phyloP scores from a whole-genome alignment of 2,797 vertebrate genomes.

The Eospalax fontanierii region DNA sequence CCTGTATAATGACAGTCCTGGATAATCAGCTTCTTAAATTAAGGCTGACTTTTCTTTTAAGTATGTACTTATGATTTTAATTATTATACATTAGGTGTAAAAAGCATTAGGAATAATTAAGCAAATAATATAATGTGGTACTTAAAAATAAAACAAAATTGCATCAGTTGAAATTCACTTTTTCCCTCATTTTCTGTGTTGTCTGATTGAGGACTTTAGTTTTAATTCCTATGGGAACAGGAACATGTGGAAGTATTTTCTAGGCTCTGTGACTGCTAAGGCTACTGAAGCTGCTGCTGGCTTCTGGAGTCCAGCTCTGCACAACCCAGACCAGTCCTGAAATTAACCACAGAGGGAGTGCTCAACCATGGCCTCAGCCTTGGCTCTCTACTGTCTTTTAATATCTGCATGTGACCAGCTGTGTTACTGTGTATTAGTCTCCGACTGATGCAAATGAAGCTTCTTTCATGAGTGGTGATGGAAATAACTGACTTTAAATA shows the following conservation, averaged over 20 bases:
- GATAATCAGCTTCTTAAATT: not conserved
- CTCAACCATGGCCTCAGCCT: not conserved
- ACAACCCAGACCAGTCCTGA: not conserved
- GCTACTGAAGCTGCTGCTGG: not conserved
- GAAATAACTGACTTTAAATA: too few species aligned
- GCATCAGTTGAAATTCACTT: not conserved
- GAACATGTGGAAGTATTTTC: not conserved
- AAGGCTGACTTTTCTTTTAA: not conserved
- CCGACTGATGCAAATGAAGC: too few species aligned
- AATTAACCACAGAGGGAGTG: too few species aligned
- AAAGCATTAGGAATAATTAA: not conserved
- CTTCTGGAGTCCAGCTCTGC: not conserved
- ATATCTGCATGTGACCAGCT: too few species aligned
- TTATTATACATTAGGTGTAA: not conserved
- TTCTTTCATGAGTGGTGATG: too few species aligned
- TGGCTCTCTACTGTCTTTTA: not conserved
- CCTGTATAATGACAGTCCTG: not conserved
- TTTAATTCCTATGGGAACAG: not conserved
- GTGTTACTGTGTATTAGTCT: too few species aligned
- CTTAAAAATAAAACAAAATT: not conserved
- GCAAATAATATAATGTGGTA: not conserved
- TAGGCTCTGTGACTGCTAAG: not conserved
- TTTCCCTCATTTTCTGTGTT: not conserved
- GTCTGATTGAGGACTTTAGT: not conserved
- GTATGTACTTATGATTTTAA: not conserved